Conservation (phyloP, 53 echinoderm and acorn worm genomes). For the Astropecten irregularis region DNA sequence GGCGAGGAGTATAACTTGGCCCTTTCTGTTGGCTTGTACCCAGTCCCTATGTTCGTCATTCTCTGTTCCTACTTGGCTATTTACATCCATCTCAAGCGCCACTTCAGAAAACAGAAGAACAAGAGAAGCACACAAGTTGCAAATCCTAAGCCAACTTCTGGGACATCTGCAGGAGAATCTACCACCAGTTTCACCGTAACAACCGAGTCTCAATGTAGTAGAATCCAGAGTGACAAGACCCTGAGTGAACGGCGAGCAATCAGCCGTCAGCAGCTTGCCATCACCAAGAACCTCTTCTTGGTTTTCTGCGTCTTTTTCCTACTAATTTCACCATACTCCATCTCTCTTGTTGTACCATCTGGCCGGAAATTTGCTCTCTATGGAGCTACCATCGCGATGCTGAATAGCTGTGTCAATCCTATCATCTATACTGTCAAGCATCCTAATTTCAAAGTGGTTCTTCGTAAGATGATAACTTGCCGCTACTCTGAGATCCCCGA, state of each 20-base stretch:
- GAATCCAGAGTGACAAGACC: background rate
- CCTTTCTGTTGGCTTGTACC: constrained; percentile 31
- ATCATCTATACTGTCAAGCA: too few species aligned
- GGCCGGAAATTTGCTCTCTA: constrained; percentile 24
- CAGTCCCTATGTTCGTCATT: too few species aligned
- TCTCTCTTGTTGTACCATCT: constrained; percentile 26
- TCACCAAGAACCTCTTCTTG: constrained; percentile 50
- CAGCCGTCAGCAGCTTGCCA: constrained; percentile 45
- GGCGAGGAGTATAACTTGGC: constrained; percentile 35
- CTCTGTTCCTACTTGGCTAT: too few species aligned
- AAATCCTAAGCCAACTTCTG: too few species aligned
- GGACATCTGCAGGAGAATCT: background rate
- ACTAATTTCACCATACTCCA: constrained; percentile 38
- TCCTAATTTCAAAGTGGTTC: too few species aligned
- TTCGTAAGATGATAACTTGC: too few species aligned
- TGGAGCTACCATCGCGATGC: constrained; percentile 17
- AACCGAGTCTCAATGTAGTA: background rate
- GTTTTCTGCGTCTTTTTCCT: constrained; percentile 44
- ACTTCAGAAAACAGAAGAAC: too few species aligned
- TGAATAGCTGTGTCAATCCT: constrained; percentile 48
- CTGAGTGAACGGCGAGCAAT: background rate
- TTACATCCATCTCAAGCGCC: too few species aligned
- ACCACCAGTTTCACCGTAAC: background rate
- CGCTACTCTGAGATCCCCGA: too few species aligned
- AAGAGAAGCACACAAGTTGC: too few species aligned